Evolutionary conservation across 2,113 vertebrate species (phyloP), one percentile per base, ranked within the genome.

Genomic region (Ochotona curzoniae): DNA sequence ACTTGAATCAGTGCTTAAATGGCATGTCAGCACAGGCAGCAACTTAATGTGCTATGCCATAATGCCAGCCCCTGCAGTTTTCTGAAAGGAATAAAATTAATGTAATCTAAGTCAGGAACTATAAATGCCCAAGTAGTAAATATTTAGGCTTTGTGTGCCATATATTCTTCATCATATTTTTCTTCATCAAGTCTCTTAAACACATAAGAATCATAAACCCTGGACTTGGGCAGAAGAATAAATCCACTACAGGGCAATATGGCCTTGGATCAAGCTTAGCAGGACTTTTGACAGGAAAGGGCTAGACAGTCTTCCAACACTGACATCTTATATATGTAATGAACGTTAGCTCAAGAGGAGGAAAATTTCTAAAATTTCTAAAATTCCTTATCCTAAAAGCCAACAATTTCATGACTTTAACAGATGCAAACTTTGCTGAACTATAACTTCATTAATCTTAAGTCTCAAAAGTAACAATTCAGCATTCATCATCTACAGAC

Each of bases 81-180:
- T 76, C 49, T 73, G 13, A 91, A 89, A 28, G 35, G 44, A 87
- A 92, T 86, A 63, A 88, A 83, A 15, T 47, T 74, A 87, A 38
- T 63, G 69, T 61, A 44, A 54, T 79, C 28, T 64, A 83, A 12
- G 38, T 38, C 30, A 49, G 63, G 8, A 15, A 38, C 71, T 90
- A 1, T 21, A 35, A 61, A 76, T 38, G 61, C 47, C 9, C 25
- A 79, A 15, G 84, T 0, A 87, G 69, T 30, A 79, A 83, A 44
- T 60, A 80, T 32, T 87, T 54, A 83, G 73, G 23, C 54, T 71
- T 61, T 74, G 7, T 0, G 3, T 21, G 51, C 7, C 66, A 79
- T 38, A 80, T 5, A 2, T 2, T 61, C 76, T 94, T 75, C 20
- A 60, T 83, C 75, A 89, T 11, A 74, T 61, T 87, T 95, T 80